Conservation (phyloP, 2,888 invertebrate species). For the Dynastes maya region DNA sequence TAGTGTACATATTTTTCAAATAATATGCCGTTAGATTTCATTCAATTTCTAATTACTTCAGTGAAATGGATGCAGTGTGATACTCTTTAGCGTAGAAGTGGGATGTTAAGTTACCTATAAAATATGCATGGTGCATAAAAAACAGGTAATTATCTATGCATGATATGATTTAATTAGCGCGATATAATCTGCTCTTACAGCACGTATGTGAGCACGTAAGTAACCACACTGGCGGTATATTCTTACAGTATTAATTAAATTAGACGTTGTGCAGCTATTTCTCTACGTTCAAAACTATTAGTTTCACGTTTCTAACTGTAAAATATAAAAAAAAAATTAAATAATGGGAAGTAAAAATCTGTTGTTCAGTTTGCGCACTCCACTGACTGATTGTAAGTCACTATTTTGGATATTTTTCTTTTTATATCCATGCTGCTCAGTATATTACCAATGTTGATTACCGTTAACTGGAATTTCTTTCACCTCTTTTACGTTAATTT, state of each 20-base stretch:
- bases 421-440: no score
- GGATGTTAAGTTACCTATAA: neutral
- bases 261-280: neutral
- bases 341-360: neutral
- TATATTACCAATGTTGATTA: no score
- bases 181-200: neutral
- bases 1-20: no score
- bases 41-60: no score
- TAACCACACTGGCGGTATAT: neutral
- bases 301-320: neutral
- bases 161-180: neutral
- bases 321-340: neutral
- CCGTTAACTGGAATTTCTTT: no score
- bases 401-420: no score
- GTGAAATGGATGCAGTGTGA: no score
- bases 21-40: no score
- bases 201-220: neutral
- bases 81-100: neutral
- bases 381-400: no score
- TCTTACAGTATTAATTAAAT: conserved; percentile 2
- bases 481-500: no score
- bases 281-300: neutral
- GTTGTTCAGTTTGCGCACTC: neutral
- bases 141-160: neutral
- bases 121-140: neutral